Percentiles rank a stretch among this genome's conserved stretches.
Conservation (phyloP, 2,113 vertebrate genomes). For the Antigone vipio region DNA sequence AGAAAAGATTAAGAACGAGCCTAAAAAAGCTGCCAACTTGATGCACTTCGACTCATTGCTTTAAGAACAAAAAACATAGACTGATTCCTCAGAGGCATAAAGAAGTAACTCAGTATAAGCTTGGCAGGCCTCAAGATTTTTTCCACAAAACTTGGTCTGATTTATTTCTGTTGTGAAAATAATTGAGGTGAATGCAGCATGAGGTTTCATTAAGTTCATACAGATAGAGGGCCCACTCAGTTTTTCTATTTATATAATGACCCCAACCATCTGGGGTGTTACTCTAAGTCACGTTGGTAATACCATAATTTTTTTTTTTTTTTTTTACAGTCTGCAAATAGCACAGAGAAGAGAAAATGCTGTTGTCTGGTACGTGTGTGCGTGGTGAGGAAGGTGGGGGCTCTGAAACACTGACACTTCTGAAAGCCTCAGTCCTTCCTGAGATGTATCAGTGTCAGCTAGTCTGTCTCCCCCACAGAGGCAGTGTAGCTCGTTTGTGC, state of each 20-base stretch:
- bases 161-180: conserved; percentile 15
- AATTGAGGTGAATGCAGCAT: neutral
- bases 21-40: neutral
- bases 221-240: neutral
- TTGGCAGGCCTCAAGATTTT: neutral
- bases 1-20: neutral
- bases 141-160: neutral
- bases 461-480: neutral
- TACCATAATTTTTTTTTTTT: neutral
- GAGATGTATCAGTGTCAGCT: neutral
- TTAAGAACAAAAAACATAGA: neutral
- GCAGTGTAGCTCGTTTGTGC: accelerated
- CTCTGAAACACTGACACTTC: neutral
- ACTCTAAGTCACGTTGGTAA: neutral
- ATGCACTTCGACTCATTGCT: accelerated
- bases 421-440: neutral
- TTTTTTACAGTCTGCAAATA: neutral
- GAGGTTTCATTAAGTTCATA: neutral
- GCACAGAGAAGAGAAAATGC: neutral
- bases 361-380: neutral
- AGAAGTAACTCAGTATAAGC: neutral
- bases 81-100: neutral
- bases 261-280: neutral
- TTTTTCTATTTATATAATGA: neutral
- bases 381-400: neutral